Base-by-base conservation (phyloP, 92 coral and sea anemone species). In the Zoanthus sansibaricus region DNA sequence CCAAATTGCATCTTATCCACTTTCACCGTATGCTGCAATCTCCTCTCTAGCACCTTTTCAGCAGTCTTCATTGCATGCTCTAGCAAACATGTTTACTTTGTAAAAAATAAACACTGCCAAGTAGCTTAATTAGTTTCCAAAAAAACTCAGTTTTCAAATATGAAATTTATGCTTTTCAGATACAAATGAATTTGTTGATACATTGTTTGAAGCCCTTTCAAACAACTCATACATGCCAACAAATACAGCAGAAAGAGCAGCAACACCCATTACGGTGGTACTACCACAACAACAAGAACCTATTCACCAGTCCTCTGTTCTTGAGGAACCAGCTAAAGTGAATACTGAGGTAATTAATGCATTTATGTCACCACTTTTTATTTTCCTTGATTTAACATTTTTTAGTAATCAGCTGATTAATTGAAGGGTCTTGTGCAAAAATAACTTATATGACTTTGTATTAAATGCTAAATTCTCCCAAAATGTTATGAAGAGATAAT, bases 121-220 rank as follows among this genome's bases (percentile, higher is more conserved):
- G 25, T 25, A 25, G 25, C 25, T 25, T 25, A 25, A 25, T 25
- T 25, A 25, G 25, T 25, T 25, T 25, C 25, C 25, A 25, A 25
- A 25, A 25, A 25, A 25, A 25, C 25, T 25, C 25, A 0, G 25
- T 25, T 37, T 37, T 37, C 2, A 49, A 49, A 49, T 49, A 7
- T 49, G 55, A 69, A 17, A 68, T 25, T 25, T 25, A 25, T 67
- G 16, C 37, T 49, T 61, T 84, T 33, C 84, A 97, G 99, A 92
- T 62, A 97, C 99, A 45, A 91, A 77, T 66, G 91, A 87, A 31
- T 97, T 97, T 91, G 99, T 97, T 51, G 94, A 95, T 76, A 85
- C 93, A 54, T 46, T 97, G 69, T 97, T 97, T 91, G 97, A 97
- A 74, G 96, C 94, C 13, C 95, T 97, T 58, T 86, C 91, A 75